Evolutionary conservation across 2,797 vertebrate genomes (phyloP), one percentile per base, ranked within the genome.

Genomic region (Falco naumanni): DNA sequence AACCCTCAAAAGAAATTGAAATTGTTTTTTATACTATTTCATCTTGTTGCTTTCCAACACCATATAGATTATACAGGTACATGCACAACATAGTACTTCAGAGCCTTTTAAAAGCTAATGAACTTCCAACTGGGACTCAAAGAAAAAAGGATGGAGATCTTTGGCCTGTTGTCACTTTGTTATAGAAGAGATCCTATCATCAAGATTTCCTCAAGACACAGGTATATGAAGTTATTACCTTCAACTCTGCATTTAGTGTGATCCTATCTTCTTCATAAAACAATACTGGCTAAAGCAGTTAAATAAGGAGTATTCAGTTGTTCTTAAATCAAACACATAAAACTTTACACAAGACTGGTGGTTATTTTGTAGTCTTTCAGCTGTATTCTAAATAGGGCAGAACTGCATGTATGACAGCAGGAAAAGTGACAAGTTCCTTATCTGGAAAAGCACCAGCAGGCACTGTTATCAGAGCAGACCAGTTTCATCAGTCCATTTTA

Each of bases 361-460:
- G 63, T 84, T 90, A 93, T 84, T 94, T 29, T 37, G 51, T 53
- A 87, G 34, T 78, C 87, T 93, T 88, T 16, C 85, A 85, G 50
- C 71, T 60, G 24, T 70, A 69, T 79, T 86, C 80, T 94, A 95
- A 90, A 94, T 86, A 91, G 68, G 79, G 63, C 80, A 96, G 79
- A 95, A 96, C 65, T 66, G 69, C 48, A 63, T 33, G 43, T 76
- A 41, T 87, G 93, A 93, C 70, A 85, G 81, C n/a, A 87, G 57
- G 61, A 85, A 89, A 95, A 96, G 85, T 47, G 95, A 90, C 90
- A 93, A 90, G 75, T 70, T 90, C 65, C 86, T 83, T 94, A 83
- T 64, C 94, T 90, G 80, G 89, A 86, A 70, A 94, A 93, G 80
- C 68, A 96, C 88, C 77, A 83, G 86, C 83, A 88, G 91, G 87